Evolutionary conservation across 2,113 vertebrate genomes (phyloP).

Genomic region (Ictalurus punctatus): DNA sequence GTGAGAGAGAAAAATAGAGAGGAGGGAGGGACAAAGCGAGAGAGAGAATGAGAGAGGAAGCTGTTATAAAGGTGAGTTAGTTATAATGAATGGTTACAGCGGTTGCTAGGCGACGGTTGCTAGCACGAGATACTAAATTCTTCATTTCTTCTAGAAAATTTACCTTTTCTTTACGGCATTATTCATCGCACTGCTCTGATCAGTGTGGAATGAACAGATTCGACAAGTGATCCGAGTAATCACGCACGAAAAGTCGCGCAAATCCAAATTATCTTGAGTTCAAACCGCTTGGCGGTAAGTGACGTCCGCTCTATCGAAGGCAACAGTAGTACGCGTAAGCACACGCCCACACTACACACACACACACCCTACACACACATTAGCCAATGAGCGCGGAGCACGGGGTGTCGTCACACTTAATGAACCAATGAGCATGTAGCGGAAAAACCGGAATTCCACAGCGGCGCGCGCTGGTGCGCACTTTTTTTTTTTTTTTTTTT

Average conservation of each 20-base stretch:
- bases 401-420: neutral
- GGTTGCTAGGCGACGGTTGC: neutral
- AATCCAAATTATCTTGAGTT: constrained; percentile 26
- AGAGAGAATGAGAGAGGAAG: no score
- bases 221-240: neutral
- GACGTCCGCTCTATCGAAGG: constrained; percentile 64
- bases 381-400: constrained; percentile 61
- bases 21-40: no score
- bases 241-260: neutral
- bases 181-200: constrained; percentile 34
- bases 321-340: neutral
- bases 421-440: constrained; percentile 63
- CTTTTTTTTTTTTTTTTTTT: constrained; percentile 59
- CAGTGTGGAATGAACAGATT: neutral
- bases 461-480: constrained; percentile 73
- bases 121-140: neutral
- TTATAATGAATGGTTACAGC: neutral
- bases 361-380: neutral
- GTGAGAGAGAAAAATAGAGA: no score
- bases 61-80: neutral
- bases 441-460: constrained; percentile 52
- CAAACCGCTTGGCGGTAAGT: constrained; percentile 63
- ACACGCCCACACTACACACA: constrained; percentile 47
- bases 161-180: constrained; percentile 56
- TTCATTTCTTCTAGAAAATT: neutral